A percentile compares a stretch with the other conserved stretches of the same genome.
Evolutionary conservation across 2,113 vertebrate genomes (phyloP).

Genomic region (Danionella cerebrum): DNA sequence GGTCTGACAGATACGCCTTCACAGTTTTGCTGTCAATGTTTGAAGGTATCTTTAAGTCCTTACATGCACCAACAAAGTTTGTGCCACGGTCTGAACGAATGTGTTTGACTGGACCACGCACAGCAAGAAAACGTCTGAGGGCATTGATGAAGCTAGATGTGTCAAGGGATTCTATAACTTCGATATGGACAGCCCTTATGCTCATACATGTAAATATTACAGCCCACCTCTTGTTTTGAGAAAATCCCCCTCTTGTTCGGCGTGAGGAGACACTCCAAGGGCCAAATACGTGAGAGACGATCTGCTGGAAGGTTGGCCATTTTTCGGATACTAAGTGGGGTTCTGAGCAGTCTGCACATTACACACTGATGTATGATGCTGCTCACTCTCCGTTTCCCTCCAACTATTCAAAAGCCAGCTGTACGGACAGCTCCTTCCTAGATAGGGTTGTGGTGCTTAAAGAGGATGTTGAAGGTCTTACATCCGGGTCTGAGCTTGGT

Average conservation of each 20-base stretch:
- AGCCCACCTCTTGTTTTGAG: slow-evolving; percentile 25
- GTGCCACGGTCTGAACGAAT: no score
- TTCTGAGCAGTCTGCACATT: slow-evolving; percentile 20
- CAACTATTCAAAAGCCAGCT: slow-evolving; percentile 36
- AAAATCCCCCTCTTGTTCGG: neutral
- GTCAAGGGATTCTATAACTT: slow-evolving; percentile 27
- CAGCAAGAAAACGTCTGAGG: neutral
- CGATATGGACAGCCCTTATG: slow-evolving; percentile 22
- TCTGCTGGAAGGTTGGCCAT: slow-evolving; percentile 33
- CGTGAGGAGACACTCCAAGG: slow-evolving; percentile 19
- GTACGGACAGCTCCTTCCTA: slow-evolving; percentile 19
- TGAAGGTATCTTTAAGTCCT: slow-evolving; percentile 22
- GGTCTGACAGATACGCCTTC: slow-evolving; percentile 4
- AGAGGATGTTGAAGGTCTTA: slow-evolving; percentile 1
- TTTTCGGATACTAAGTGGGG: neutral
- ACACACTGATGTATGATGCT: slow-evolving; percentile 32
- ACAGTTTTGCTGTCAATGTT: slow-evolving; percentile 9
- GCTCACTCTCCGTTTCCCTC: slow-evolving; percentile 19
- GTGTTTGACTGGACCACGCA: no score
- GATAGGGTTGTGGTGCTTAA: neutral
- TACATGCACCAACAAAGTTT: no score
- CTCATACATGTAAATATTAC: slow-evolving; percentile 38
- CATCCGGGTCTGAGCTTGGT: neutral
- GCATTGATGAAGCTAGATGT: slow-evolving; percentile 32
- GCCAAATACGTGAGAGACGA: slow-evolving; percentile 13